Conservation (phyloP, 2,113 vertebrate genomes). For the Elephantulus edwardii region DNA sequence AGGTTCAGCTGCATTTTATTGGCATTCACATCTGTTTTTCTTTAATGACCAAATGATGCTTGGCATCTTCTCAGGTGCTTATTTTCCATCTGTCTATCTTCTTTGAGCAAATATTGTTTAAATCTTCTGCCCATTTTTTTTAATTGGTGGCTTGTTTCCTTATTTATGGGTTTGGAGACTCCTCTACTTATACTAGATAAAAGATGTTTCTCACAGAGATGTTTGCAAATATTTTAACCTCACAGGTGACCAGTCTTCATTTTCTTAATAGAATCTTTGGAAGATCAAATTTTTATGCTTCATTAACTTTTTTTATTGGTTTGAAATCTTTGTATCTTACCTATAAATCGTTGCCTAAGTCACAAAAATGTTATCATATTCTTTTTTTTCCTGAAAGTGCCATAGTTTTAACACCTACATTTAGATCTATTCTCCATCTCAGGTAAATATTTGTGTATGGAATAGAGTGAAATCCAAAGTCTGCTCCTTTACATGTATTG, state of each 20-base stretch:
- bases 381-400: neutral
- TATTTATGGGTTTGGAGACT: neutral
- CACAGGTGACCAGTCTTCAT: neutral
- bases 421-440: neutral
- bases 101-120: neutral
- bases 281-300: neutral
- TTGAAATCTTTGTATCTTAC: neutral
- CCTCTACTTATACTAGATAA: neutral
- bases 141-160: neutral
- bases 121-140: neutral
- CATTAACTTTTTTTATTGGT: neutral
- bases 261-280: neutral
- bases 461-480: neutral
- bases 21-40: neutral
- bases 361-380: neutral
- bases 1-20: fast-evolving
- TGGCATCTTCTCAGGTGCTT: neutral
- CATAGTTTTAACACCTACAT: neutral
- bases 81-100: neutral
- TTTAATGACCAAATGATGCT: fast-evolving
- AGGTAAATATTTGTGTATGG: fast-evolving
- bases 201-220: neutral
- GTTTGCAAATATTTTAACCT: too few relatives aligned
- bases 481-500: fast-evolving
- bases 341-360: neutral